Evolutionary conservation across 2,113 vertebrate species (phyloP).

Genomic region (Thryonomys swinderianus): DNA sequence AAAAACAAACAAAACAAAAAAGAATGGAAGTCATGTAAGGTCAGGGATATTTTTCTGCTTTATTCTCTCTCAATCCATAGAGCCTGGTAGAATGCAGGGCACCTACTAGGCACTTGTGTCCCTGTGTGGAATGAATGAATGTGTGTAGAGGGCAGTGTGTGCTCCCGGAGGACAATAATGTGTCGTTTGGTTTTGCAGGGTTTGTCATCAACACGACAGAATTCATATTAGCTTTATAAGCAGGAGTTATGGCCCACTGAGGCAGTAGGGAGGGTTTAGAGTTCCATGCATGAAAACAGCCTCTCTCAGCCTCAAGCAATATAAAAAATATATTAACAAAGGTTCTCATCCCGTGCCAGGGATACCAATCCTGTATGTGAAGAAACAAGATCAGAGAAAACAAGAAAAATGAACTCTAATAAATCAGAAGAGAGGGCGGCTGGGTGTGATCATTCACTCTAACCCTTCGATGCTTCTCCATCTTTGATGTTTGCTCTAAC

Average conservation of each 20-base stretch:
- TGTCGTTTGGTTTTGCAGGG: not conserved
- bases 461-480: not conserved
- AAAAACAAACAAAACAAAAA: no score
- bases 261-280: not conserved
- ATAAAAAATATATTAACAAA: not conserved
- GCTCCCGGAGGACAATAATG: not conserved
- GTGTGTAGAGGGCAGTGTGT: not conserved
- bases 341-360: not conserved
- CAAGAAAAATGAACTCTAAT: conserved; percentile 52
- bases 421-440: conserved; percentile 1
- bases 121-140: not conserved
- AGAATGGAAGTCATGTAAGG: not conserved
- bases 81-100: not conserved
- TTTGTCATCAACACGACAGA: not conserved
- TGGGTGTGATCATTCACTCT: not conserved
- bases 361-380: conserved; percentile 36
- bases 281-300: conserved; percentile 2
- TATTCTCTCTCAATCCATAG: not conserved
- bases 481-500: conserved; percentile 52
- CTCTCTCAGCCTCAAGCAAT: not conserved
- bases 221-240: not conserved
- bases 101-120: not conserved
- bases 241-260: not conserved
- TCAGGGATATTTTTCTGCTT: not conserved
- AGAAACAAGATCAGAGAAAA: conserved; percentile 50